Evolutionary conservation across 2,113 vertebrate species (phyloP).

Genomic region (Apaloderma vittatum): DNA sequence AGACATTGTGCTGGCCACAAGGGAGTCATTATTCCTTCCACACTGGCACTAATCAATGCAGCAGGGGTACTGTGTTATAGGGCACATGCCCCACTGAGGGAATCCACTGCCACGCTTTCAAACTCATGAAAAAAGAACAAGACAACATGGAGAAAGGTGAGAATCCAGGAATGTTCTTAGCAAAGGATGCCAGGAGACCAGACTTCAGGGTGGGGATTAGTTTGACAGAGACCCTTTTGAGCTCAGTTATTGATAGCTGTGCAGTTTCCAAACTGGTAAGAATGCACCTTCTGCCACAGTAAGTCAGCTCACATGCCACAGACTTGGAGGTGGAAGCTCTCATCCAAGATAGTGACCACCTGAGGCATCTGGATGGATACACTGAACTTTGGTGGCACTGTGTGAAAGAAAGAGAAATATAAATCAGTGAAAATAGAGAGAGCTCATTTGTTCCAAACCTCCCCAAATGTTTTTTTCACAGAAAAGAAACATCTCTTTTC

Average conservation of each 20-base stretch:
- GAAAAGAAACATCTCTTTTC: not conserved
- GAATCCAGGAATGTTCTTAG: not conserved
- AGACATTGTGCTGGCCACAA: not conserved
- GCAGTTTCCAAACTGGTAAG: not conserved
- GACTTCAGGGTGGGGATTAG: not conserved
- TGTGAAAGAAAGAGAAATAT: not conserved
- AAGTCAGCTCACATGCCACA: conserved; percentile 68
- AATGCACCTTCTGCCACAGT: not conserved
- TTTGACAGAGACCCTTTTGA: not conserved
- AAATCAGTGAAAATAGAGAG: not conserved
- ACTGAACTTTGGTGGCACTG: conserved; percentile 68
- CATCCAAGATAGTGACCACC: conserved; percentile 38
- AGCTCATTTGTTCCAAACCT: not conserved
- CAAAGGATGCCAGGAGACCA: not conserved
- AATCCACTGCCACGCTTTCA: not conserved
- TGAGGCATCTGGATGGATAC: conserved; percentile 54
- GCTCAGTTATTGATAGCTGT: not conserved
- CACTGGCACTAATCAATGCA: not conserved
- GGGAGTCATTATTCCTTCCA: not conserved
- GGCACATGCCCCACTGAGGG: not conserved
- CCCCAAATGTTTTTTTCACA: not conserved
- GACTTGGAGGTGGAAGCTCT: not conserved
- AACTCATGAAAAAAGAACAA: not conserved
- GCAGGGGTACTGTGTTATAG: not conserved
- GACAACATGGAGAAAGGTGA: not conserved